Base-by-base conservation (phyloP, 2,797 vertebrate genomes). In the Danio kyathit region DNA sequence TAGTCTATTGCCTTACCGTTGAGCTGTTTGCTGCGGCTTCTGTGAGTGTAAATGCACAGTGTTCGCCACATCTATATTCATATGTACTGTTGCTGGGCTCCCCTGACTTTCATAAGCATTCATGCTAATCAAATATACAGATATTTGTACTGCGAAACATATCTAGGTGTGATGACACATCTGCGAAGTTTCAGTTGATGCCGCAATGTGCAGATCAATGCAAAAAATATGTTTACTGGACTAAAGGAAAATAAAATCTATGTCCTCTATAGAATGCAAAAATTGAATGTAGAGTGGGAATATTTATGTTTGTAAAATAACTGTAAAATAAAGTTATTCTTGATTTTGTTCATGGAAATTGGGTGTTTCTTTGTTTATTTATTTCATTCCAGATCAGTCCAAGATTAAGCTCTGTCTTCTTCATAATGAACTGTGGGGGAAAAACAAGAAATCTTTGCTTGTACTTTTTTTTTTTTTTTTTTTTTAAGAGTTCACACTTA, bases 301-400 rank as follows among this genome's bases (percentile, higher is more conserved):
- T 86, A 88, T 90, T 88, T 87, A 85, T 90, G 88, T 90, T 89
- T 88, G 87, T 88, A 81, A 76, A 46, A 83, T 82, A 85, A 83
- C 44, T 89, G 79, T 89, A 81, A 54, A 91, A 91, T 93, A 91
- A 92, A 93, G 10, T 79, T 82, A 40, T 84, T 74, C 46, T 80
- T 49, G 72, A 76, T 74, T 79, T 56, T 73, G 59, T 44, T 80
- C 3, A 38, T 60, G 44, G 44, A 48, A 44, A 16, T 10, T 29
- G 11, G 6, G 65, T 11, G 1, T 5, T 54, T n/a, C 0, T 16
- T 40, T 5, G 3, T 29, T 29, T 29, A 29, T 40, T 40, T 29
- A 1, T 14, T 61, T 12, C 63, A n/a, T 63, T 6, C 17, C 12
- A 29, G 11, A 8, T 67, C n/a, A 29, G 29, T 29, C 29, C 29